A percentile compares a stretch with the other conserved stretches of the same genome.
Evolutionary conservation across 2,113 vertebrate genomes (phyloP).

Genomic region (Dryoscopus gambensis): DNA sequence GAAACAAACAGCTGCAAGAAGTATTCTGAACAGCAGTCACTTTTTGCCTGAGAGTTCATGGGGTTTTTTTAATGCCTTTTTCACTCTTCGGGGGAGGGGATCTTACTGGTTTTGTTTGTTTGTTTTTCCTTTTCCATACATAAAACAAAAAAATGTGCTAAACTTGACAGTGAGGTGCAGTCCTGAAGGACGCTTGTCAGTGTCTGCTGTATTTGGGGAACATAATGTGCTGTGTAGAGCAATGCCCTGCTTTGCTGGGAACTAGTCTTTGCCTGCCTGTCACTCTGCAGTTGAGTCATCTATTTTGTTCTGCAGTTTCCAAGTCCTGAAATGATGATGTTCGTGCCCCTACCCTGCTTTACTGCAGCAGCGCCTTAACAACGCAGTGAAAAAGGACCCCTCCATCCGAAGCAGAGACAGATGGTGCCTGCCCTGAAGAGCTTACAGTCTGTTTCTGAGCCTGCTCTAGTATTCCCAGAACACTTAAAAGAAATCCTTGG

Average conservation of each 20-base stretch:
- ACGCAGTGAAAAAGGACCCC: neutral
- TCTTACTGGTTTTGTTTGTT: neutral
- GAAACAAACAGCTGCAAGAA: neutral
- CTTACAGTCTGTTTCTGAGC: neutral
- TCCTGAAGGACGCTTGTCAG: neutral
- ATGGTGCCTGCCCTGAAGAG: constrained; percentile 19
- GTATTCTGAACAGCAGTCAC: neutral
- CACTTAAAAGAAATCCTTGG: neutral
- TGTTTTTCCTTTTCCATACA: neutral
- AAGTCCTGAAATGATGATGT: neutral
- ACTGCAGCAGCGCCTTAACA: neutral
- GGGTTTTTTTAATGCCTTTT: neutral
- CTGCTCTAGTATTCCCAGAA: neutral
- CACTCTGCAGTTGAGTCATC: neutral
- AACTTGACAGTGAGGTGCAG: neutral
- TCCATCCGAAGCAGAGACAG: neutral
- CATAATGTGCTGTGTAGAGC: neutral
- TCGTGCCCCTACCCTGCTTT: neutral
- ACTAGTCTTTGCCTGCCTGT: neutral
- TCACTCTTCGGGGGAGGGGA: fast-evolving
- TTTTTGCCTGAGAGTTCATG: neutral
- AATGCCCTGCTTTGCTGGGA: neutral
- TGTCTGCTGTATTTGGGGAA: neutral
- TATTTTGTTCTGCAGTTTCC: neutral
- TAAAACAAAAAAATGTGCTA: neutral